Evolutionary conservation across 2,888 invertebrate species (phyloP).

Genomic region (Diplolepis rosae): DNA sequence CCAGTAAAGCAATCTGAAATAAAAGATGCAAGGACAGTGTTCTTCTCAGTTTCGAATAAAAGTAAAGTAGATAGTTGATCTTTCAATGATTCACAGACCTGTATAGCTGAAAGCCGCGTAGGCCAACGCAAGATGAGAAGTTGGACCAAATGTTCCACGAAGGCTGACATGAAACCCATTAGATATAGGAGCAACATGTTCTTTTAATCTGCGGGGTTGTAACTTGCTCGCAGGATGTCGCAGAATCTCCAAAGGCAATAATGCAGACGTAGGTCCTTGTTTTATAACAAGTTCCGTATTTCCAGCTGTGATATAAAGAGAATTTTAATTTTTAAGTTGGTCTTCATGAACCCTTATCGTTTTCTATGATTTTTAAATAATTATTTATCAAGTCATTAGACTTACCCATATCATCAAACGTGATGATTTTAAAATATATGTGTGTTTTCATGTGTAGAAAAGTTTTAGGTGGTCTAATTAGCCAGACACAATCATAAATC

Average conservation of each 20-base stretch:
- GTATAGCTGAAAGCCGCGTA: constrained; percentile 83
- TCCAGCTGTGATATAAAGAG: constrained; percentile 72
- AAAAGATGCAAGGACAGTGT: neutral
- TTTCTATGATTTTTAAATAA: neutral
- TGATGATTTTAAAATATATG: constrained; percentile 78
- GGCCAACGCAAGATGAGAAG: constrained; percentile 80
- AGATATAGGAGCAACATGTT: constrained; percentile 78
- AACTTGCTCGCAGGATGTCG: constrained; percentile 75
- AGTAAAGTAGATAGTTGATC: neutral
- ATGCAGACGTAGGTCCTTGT: constrained; percentile 81
- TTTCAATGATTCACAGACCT: constrained; percentile 73
- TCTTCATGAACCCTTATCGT: too few relatives aligned
- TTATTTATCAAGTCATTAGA: neutral
- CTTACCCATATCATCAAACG: constrained; percentile 77
- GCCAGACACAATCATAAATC: constrained; percentile 83
- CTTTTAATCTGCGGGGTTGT: constrained; percentile 72
- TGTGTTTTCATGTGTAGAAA: constrained; percentile 81
- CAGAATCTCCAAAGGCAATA: constrained; percentile 77
- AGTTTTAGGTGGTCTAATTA: constrained; percentile 80
- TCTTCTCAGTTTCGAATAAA: neutral
- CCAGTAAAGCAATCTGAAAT: constrained; percentile 80
- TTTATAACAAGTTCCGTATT: constrained; percentile 79
- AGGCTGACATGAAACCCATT: constrained; percentile 83
- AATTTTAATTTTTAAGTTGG: neutral
- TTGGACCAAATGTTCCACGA: constrained; percentile 78